Evolutionary conservation across 1,140 invertebrate species (phyloP).

Genomic region (Matsumurasca onukii): DNA sequence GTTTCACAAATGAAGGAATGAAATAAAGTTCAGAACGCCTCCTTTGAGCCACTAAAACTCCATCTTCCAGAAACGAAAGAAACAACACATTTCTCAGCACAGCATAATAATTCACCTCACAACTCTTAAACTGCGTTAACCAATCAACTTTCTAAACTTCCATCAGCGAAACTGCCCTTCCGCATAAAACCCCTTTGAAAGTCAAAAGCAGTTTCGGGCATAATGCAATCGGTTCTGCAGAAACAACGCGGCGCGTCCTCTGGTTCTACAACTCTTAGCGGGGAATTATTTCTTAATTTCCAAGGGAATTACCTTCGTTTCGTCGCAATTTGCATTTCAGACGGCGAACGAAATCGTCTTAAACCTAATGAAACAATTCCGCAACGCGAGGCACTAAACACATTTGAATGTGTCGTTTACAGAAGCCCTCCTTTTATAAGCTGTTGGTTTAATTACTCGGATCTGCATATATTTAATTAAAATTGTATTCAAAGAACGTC

Average conservation of each 20-base stretch:
- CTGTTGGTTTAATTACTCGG: not conserved
- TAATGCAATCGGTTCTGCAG: not conserved
- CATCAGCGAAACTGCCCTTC: too few relatives aligned
- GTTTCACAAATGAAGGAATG: too few relatives aligned
- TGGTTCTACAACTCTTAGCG: not conserved
- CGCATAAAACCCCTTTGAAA: too few relatives aligned
- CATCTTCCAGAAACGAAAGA: too few relatives aligned
- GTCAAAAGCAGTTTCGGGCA: too few relatives aligned
- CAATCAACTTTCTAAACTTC: too few relatives aligned
- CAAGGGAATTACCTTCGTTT: slow-evolving; percentile 24
- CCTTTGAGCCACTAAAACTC: too few relatives aligned
- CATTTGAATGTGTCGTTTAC: not conserved
- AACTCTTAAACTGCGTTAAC: too few relatives aligned
- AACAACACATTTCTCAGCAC: too few relatives aligned
- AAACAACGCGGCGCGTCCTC: not conserved
- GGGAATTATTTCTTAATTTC: slow-evolving; percentile 26
- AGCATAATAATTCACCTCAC: too few relatives aligned
- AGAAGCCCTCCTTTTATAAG: not conserved
- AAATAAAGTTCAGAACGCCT: too few relatives aligned
- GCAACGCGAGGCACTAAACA: slow-evolving; percentile 5
- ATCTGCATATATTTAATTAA: not conserved
- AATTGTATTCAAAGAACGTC: not conserved
- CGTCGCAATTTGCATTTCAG: slow-evolving; percentile 25
- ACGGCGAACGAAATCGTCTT: slow-evolving; percentile 25
- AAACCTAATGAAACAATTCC: slow-evolving; percentile 21